Conservation (phyloP, 1,140 invertebrate species). For the Zeugodacus cucurbitae region DNA sequence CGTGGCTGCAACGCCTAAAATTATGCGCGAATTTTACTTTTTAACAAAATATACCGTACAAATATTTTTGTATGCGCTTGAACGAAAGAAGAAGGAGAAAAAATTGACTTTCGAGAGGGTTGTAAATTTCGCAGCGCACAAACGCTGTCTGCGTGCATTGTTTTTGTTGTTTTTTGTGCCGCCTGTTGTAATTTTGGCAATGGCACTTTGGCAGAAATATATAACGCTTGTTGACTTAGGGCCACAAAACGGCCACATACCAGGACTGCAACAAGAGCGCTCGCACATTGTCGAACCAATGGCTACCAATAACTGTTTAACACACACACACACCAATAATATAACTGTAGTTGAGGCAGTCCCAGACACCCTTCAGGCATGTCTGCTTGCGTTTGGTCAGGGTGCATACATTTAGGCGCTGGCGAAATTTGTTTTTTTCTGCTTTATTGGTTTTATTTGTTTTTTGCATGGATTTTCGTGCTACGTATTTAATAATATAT, state of each 20-base stretch:
- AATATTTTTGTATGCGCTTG: neutral
- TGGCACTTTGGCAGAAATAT: neutral
- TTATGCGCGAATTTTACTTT: conserved; percentile 38
- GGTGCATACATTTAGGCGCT: neutral
- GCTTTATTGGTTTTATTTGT: neutral
- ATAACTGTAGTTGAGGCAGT: neutral
- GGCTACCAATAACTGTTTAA: neutral
- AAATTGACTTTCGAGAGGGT: neutral
- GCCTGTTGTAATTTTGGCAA: conserved; percentile 24
- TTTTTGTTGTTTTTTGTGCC: neutral
- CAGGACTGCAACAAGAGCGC: neutral
- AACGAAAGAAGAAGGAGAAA: neutral
- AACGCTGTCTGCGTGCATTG: neutral
- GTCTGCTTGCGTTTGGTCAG: conserved; percentile 22
- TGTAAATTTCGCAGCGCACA: neutral
- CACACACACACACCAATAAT: no score
- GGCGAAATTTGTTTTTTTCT: neutral
- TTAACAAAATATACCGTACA: conserved; percentile 1
- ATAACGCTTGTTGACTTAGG: neutral
- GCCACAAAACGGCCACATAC: neutral
- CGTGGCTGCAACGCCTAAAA: neutral
- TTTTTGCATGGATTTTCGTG: conserved; percentile 8
- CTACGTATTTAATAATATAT: neutral
- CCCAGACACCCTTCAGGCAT: conserved; percentile 3
- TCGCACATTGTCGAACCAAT: neutral